These are phyloP conservation scores for Nomada fabriciana DNA, from an alignment of 2,888 invertebrate species.

Conservation along the genomic window DNA sequence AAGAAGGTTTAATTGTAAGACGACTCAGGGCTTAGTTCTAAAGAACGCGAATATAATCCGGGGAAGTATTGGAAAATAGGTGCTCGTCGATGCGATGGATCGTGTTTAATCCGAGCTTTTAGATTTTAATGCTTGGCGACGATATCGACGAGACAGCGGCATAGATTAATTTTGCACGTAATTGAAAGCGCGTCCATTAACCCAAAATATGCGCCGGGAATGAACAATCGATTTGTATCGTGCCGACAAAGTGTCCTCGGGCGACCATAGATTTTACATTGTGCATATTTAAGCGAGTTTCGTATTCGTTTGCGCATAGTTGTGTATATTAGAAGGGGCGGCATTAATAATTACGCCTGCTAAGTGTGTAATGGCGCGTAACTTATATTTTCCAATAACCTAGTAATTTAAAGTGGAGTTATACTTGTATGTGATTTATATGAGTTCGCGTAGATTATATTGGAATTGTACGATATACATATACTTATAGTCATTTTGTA, in stretches of 20 bases:
- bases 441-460: too few species aligned
- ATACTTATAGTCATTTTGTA: too few species aligned
- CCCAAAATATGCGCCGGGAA: slow-evolving; percentile 21
- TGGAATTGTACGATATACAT: too few species aligned
- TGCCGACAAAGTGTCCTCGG: slow-evolving; percentile 1
- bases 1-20: slow-evolving; percentile 13
- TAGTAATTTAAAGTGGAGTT: too few species aligned
- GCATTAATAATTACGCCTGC: too few species aligned
- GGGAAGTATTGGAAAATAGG: slow-evolving; percentile 10
- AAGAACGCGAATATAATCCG: slow-evolving; percentile 14
- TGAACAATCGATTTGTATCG: not conserved
- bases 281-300: not conserved
- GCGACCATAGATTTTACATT: not conserved
- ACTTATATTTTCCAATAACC: too few species aligned
- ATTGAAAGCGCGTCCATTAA: slow-evolving; percentile 35
- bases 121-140: slow-evolving; percentile 32
- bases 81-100: not conserved
- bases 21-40: slow-evolving; percentile 15
- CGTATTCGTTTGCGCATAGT: not conserved
- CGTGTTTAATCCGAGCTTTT: slow-evolving; percentile 34
- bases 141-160: slow-evolving; percentile 31
- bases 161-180: slow-evolving; percentile 44
- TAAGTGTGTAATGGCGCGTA: too few species aligned
- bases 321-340: too few species aligned
- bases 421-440: too few species aligned